phyloP scores from a whole-genome alignment of 2,888 invertebrate genomes.

The Gnatocerus cornutus region DNA sequence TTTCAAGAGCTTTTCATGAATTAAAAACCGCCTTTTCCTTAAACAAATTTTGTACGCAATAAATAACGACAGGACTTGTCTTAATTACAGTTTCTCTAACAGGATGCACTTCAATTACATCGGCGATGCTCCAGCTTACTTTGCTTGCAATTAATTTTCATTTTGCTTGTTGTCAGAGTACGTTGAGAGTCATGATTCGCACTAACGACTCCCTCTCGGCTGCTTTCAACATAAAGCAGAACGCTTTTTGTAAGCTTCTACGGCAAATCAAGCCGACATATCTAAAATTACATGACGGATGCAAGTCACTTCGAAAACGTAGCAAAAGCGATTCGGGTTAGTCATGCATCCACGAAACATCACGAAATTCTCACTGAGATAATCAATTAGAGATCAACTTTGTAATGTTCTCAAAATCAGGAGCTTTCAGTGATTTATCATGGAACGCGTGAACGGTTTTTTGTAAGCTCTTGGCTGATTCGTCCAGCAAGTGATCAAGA shows the following conservation, averaged over 20 bases:
- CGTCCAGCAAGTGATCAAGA: constrained; percentile 42
- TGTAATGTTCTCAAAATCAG: constrained; percentile 10
- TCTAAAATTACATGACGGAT: too few species aligned
- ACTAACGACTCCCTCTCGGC: constrained; percentile 8
- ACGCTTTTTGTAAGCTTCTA: background rate
- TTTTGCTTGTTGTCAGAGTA: constrained; percentile 21
- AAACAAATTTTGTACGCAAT: background rate
- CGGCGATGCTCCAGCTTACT: constrained; percentile 12
- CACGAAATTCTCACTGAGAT: constrained; percentile 15
- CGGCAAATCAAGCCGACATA: background rate
- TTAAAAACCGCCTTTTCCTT: constrained; percentile 3
- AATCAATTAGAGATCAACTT: constrained; percentile 34
- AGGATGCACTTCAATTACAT: constrained; percentile 39
- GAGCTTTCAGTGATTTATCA: constrained; percentile 36
- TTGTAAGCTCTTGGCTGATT: constrained; percentile 21
- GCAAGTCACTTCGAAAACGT: too few species aligned
- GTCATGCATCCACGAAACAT: background rate
- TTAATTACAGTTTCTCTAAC: constrained; percentile 30
- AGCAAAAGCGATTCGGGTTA: background rate
- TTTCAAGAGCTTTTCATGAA: background rate
- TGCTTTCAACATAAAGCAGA: constrained; percentile 7
- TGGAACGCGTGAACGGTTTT: constrained; percentile 18
- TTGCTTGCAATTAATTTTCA: constrained; percentile 34
- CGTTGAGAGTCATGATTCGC: constrained; percentile 14
- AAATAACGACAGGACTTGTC: constrained; percentile 16